Evolutionary conservation across 2,113 vertebrate species (phyloP).

Genomic region (Callithrix jacchus): DNA sequence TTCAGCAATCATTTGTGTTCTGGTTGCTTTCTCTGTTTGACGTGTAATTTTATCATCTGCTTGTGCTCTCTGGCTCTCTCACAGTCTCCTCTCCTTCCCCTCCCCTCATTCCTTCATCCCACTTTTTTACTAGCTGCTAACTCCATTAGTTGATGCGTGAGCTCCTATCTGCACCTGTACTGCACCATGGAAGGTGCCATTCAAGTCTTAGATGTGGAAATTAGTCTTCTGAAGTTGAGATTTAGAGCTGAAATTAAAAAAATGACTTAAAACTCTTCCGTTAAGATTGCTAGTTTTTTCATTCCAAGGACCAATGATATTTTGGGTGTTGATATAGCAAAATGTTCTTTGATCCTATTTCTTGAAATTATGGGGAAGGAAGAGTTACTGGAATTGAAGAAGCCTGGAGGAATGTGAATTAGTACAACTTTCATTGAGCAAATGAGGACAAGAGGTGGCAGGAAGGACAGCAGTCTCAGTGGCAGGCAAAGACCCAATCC

Average conservation of each 20-base stretch:
- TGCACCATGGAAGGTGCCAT: background rate
- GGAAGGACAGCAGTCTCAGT: fast-evolving
- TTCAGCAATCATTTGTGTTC: background rate
- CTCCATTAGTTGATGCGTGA: background rate
- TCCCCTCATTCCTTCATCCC: fast-evolving
- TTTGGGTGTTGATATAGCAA: background rate
- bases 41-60: background rate
- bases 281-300: background rate
- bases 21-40: background rate
- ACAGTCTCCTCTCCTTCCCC: too few species aligned
- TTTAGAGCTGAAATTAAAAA: background rate
- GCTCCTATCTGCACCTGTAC: too few species aligned
- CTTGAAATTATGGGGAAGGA: background rate
- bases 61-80: background rate
- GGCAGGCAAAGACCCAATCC: background rate
- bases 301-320: background rate
- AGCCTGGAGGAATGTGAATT: background rate
- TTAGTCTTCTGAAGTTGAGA: background rate
- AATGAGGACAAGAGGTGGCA: background rate
- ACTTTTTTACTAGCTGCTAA: background rate
- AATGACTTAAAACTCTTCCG: background rate
- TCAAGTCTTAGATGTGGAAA: background rate
- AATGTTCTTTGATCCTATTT: background rate
- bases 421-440: background rate
- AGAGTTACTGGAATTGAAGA: background rate